Conservation (phyloP, 2,113 vertebrate species). For the Macheiramphus alcinus region DNA sequence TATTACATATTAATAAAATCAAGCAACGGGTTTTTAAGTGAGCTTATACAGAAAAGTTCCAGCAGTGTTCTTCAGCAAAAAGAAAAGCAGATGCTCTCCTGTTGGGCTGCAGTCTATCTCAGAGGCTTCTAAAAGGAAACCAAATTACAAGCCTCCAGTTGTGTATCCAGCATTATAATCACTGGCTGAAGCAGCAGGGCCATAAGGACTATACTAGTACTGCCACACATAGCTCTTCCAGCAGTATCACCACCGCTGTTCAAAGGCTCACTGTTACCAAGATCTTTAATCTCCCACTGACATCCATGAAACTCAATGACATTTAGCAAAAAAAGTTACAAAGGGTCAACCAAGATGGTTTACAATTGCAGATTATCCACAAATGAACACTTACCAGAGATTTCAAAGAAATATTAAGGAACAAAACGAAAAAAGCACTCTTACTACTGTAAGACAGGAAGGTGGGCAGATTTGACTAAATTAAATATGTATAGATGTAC, state of each 20-base stretch:
- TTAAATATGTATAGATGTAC: not conserved
- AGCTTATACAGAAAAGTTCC: not conserved
- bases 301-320: not conserved
- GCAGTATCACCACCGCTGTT: not conserved
- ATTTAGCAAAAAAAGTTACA: not conserved
- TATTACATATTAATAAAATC: conserved; percentile 19
- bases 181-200: not conserved
- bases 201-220: not conserved
- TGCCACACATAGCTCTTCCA: not conserved
- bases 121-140: not conserved
- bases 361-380: not conserved
- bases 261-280: not conserved
- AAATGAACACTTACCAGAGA: not conserved
- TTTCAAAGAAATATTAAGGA: not conserved
- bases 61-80: not conserved
- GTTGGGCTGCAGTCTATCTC: not conserved
- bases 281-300: not conserved
- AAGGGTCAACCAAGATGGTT: not conserved
- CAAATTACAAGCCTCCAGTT: not conserved
- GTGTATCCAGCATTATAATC: not conserved
- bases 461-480: not conserved
- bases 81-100: not conserved
- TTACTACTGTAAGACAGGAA: not conserved
- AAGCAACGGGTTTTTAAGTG: not conserved
- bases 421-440: not conserved